These are phyloP conservation scores for Beris morrisii DNA, from an alignment of 2,888 invertebrate genomes.

Conservation along the genomic window DNA sequence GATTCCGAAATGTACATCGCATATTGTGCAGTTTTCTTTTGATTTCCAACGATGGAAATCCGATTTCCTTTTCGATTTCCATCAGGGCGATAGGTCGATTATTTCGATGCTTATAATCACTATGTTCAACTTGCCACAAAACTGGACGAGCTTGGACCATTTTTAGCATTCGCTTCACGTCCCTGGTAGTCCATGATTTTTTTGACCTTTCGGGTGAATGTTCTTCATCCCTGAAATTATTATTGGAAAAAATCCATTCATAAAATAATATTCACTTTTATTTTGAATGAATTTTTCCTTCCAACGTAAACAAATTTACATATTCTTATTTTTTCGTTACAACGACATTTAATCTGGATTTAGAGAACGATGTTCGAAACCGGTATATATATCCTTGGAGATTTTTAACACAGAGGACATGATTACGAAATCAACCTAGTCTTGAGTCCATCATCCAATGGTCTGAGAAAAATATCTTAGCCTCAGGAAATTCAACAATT, in stretches of 20 bases:
- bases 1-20: constrained; percentile 28
- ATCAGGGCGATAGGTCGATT: constrained; percentile 19
- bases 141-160: constrained; percentile 28
- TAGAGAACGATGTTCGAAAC: too few relatives aligned
- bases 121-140: constrained; percentile 26
- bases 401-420: too few relatives aligned
- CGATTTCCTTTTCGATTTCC: constrained; percentile 23
- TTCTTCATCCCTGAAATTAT: constrained; percentile 11
- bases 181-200: constrained; percentile 20
- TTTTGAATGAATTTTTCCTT: too few relatives aligned
- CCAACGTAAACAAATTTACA: too few relatives aligned
- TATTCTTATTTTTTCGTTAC: too few relatives aligned
- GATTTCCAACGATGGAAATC: constrained; percentile 17
- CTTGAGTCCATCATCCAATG: too few relatives aligned
- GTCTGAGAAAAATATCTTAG: too few relatives aligned
- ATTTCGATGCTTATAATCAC: constrained; percentile 14
- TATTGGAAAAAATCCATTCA: background rate
- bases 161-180: constrained; percentile 16
- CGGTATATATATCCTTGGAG: too few relatives aligned
- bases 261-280: too few relatives aligned
- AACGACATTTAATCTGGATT: too few relatives aligned
- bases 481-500: too few relatives aligned
- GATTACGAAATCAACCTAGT: too few relatives aligned
- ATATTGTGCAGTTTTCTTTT: constrained; percentile 28
- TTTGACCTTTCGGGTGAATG: constrained; percentile 6